A percentile compares a stretch with the other conserved stretches of the same genome.
These are phyloP conservation scores for Nannobrachium achirus DNA, from an alignment of 2,113 vertebrate genomes.

Conservation along the genomic window DNA sequence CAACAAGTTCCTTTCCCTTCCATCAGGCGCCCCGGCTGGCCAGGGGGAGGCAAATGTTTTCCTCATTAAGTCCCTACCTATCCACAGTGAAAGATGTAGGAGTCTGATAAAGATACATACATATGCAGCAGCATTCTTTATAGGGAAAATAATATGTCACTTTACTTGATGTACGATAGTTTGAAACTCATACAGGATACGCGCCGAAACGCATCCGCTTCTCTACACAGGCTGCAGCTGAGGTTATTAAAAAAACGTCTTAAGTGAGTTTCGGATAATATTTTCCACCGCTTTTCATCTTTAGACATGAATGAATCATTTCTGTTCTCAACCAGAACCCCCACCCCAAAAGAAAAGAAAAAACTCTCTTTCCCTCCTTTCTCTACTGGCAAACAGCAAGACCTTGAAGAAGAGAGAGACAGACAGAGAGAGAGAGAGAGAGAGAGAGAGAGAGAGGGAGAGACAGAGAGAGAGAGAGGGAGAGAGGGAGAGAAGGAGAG, in stretches of 20 bases:
- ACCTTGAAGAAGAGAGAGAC: constrained; percentile 7
- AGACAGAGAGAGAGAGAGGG: background rate
- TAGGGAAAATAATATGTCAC: too few relatives aligned
- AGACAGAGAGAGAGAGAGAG: constrained; percentile 12
- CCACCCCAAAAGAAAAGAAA: background rate
- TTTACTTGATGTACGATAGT: too few relatives aligned
- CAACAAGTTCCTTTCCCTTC: too few relatives aligned
- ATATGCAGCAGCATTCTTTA: too few relatives aligned
- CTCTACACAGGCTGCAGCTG: too few relatives aligned
- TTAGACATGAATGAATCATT: constrained; percentile 49
- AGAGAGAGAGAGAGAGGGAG: constrained; percentile 6
- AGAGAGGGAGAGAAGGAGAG: constrained; percentile 34
- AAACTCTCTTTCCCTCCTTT: constrained; percentile 55
- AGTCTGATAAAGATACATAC: too few relatives aligned
- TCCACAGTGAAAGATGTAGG: too few relatives aligned
- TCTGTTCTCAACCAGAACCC: constrained; percentile 18
- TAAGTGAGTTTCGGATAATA: constrained; percentile 46
- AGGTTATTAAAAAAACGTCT: constrained; percentile 19
- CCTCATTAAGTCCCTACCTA: too few relatives aligned
- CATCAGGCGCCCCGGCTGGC: too few relatives aligned
- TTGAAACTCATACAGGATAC: too few relatives aligned
- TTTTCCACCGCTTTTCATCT: constrained; percentile 57
- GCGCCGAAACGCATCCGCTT: too few relatives aligned
- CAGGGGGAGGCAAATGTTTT: too few relatives aligned
- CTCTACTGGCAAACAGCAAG: constrained; percentile 58